A percentile compares a stretch with the other conserved stretches of the same genome.
phyloP scores from a whole-genome alignment of 2,888 invertebrate species.

The Rotaria socialis region DNA sequence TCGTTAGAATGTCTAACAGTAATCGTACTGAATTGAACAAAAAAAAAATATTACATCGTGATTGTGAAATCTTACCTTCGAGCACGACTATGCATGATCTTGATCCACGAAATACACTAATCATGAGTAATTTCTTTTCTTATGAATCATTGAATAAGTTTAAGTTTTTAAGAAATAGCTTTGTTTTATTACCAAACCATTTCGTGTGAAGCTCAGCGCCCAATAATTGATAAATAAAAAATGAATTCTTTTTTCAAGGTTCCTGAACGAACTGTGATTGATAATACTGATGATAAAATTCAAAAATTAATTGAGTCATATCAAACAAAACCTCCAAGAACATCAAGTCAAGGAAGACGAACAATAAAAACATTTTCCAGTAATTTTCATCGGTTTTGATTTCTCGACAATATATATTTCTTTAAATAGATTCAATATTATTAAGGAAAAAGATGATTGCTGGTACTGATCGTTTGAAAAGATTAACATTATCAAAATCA shows the following conservation, averaged over 20 bases:
- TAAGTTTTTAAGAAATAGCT: too few species aligned
- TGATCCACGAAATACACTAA: too few species aligned
- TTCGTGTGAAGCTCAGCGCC: too few species aligned
- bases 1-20: too few species aligned
- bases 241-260: not conserved
- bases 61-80: too few species aligned
- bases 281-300: not conserved
- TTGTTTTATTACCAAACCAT: too few species aligned
- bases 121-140: too few species aligned
- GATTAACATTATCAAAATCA: not conserved
- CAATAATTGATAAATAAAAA: not conserved
- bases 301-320: not conserved
- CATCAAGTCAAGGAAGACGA: not conserved
- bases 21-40: too few species aligned
- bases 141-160: too few species aligned
- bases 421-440: not conserved
- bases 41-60: too few species aligned
- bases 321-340: not conserved
- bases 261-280: not conserved
- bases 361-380: not conserved
- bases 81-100: too few species aligned
- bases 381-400: not conserved
- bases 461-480: not conserved
- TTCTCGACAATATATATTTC: not conserved
- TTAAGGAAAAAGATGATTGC: not conserved